Evolutionary conservation across 2,888 invertebrate genomes (phyloP), one percentile per base, ranked within the genome.

Genomic region (Geotrupes spiniger): DNA sequence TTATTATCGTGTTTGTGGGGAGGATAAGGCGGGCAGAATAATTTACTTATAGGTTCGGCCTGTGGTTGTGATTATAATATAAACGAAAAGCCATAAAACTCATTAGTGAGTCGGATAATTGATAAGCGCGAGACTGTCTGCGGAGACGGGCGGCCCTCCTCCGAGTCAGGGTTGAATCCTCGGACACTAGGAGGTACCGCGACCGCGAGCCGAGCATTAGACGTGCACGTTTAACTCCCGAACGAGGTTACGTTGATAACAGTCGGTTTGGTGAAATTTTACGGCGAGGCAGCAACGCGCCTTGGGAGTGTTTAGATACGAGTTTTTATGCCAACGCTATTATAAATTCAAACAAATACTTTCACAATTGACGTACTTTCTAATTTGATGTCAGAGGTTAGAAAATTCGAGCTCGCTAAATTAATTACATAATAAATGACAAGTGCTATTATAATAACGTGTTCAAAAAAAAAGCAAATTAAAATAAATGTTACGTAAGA

Each of bases 41-140:
- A 53, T 53, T 51, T 53, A 53, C 46, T 49, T 53, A 53, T 51
- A 38, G 48, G 49, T 48, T 54, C 44, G 51, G 49, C 47, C 51
- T 49, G 44, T 53, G 52, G 48, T 55, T 56, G 56, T 58, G 57
- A 59, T 59, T 57, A 59, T 59, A 60, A 55, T 63, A 64, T 63
- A 61, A 63, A 62, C 63, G 61, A 63, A 63, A 64, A 61, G 59
- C 63, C 62, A 63, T 63, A 64, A 65, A 65, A 64, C 65, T 65
- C 65, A 65, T 65, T 65, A 65, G 63, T 57, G 59, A 48, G 59
- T 50, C 58, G 57, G 58, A 60, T 64, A 64, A 64, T 64, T 64
- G 64, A 64, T 64, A 63, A 63, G 61, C 53, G 59, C 57, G 51
- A 49, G 60, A 58, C 56, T 51, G 56, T 52, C 52, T 56, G 52